Base-by-base conservation (phyloP, 2,888 invertebrate species). In the Rambutsinella grinnellia region DNA sequence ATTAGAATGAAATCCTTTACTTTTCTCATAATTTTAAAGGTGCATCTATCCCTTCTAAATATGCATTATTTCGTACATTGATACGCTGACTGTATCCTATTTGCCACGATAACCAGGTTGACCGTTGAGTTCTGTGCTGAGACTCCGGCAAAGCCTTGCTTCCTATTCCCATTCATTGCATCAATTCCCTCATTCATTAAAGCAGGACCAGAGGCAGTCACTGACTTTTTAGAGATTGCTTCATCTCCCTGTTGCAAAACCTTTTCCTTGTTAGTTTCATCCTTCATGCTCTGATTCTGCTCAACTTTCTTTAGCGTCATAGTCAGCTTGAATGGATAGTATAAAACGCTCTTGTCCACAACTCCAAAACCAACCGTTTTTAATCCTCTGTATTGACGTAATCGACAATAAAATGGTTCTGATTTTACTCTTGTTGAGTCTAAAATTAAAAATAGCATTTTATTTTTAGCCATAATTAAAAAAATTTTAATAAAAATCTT, bases 31-130 rank as follows among this genome's bases (percentile, higher is more conserved):
- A n/a, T n/a, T n/a, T n/a, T n/a, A n/a, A n/a, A n/a, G n/a, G n/a
- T n/a, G n/a, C n/a, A n/a, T n/a, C n/a, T n/a, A n/a, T n/a, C n/a
- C n/a, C n/a, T n/a, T n/a, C n/a, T n/a, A n/a, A n/a, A n/a, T n/a
- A n/a, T n/a, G n/a, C n/a, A n/a, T n/a, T n/a, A n/a, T n/a, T 36
- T 13, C 87, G 87, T 88, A 95, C 95, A 90, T 90, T 91, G 92
- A 86, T 93, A 96, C 15, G 92, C 91, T 8, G 94, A 92, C 82
- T 88, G 89, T 28, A 94, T 90, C 0, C 92, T 92, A 2, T 91
- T 90, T 1, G 94, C 94, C 67, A 91, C 91, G 75, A 94, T 90
- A 51, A 94, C 90, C 27, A 93, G 86, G 80, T 84, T 84, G 8
- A 83, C 75, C 0, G 75, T 28, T 24, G 71, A 19, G 26, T 47